Evolutionary conservation across 2,797 vertebrate genomes (phyloP), one percentile per base, ranked within the genome.

Genomic region (Oreortyx pictus): DNA sequence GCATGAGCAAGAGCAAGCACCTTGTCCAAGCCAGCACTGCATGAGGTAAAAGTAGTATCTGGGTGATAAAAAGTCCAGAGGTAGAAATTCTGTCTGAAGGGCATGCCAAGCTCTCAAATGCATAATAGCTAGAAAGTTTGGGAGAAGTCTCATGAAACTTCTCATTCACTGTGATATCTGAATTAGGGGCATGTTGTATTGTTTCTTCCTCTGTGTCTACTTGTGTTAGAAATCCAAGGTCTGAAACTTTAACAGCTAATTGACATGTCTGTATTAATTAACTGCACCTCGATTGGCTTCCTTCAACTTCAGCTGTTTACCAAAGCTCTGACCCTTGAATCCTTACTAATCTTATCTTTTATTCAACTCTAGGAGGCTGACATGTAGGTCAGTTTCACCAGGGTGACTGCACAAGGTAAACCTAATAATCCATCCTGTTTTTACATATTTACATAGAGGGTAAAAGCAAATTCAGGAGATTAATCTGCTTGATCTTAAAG

Each of bases 281-380:
- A 89, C 85, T 86, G 93, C 39, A 41, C 39, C 39, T 41, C 4
- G 13, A 41, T 41, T 41, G 39, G 39, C 60, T 92, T 89, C 27
- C 43, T 85, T 80, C 4, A 3, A 41, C 70, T 88, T 73, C 86
- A 67, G 24, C 27, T 93, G 76, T 95, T 93, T 92, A 88, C 70
- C 44, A 76, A 83, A 83, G 60, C 6, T 39, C 43, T 86, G 85
- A 86, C 82, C 86, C 25, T 91, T 90, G 60, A 95, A 92, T 95
- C 82, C 82, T 57, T 92, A 82, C 47, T 94, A 79, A 92, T 93
- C 90, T 89, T 86, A 73, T 88, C 75, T 93, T 77, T 91, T 88
- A 64, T 49, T 84, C 78, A 94, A 86, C 23, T 91, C 86, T 61
- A 66, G 73, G 60, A 89, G 39, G 67, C 65, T 70, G 54, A 83